Conservation (phyloP, 2,888 invertebrate genomes). For the Aquatica leii region DNA sequence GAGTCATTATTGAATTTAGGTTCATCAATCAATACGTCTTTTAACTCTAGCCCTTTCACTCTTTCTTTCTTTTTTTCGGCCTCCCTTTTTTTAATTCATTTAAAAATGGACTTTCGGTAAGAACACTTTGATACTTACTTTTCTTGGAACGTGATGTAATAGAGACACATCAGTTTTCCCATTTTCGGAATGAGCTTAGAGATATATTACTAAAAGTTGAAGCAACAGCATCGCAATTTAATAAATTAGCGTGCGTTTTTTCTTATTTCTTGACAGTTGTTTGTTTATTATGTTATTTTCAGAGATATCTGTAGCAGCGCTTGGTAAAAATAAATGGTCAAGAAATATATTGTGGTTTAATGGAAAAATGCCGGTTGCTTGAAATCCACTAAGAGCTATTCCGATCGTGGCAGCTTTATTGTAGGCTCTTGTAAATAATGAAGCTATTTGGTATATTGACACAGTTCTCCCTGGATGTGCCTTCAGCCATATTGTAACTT, state of each 20-base stretch:
- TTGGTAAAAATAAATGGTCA: neutral
- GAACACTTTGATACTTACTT: neutral
- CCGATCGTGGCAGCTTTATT: too few species aligned
- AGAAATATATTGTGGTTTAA: neutral
- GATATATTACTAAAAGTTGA: neutral
- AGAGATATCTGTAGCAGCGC: neutral
- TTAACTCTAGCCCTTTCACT: neutral
- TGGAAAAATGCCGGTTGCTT: neutral
- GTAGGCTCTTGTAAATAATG: too few species aligned
- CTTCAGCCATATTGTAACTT: neutral
- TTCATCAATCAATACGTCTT: neutral
- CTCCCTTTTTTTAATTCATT: neutral
- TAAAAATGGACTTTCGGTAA: neutral
- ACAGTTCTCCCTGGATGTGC: neutral
- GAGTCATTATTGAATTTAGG: neutral
- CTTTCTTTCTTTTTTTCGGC: neutral
- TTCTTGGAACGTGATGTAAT: neutral
- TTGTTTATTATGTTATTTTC: neutral
- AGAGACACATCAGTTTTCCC: neutral
- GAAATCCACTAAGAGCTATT: neutral
- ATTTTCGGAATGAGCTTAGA: neutral
- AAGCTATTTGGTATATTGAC: too few species aligned
- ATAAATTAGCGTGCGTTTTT: neutral
- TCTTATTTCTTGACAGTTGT: neutral
- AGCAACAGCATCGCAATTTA: neutral